Evolutionary conservation across 2,113 vertebrate genomes (phyloP).

Genomic region (Phylloscopus trochiloides): DNA sequence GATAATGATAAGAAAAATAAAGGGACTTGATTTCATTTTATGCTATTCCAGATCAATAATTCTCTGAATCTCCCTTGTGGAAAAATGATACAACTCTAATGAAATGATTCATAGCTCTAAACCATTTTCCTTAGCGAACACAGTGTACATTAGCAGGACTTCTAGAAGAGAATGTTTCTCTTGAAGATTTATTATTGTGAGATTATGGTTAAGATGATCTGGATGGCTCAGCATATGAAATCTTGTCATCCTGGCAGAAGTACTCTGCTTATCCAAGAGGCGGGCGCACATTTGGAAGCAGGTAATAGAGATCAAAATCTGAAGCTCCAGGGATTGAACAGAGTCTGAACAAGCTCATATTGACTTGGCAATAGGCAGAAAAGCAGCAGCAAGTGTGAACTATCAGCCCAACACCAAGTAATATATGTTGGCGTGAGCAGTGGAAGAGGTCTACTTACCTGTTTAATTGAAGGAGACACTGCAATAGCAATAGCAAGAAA

Average conservation of each 20-base stretch:
- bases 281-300: background rate
- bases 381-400: background rate
- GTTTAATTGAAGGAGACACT: background rate
- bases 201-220: background rate
- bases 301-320: background rate
- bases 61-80: background rate
- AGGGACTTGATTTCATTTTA: background rate
- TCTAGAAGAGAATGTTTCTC: conserved; percentile 3
- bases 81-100: background rate
- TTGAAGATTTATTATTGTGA: background rate
- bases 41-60: background rate
- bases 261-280: conserved; percentile 8
- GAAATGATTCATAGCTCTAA: background rate
- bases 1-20: background rate
- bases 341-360: background rate
- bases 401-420: background rate
- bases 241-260: background rate
- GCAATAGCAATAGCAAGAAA: background rate
- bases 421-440: background rate
- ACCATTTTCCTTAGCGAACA: background rate
- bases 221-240: background rate
- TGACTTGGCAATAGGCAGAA: background rate
- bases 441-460: background rate
- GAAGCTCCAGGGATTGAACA: background rate
- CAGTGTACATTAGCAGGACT: background rate